Evolutionary conservation across 2,797 vertebrate genomes (phyloP).

Genomic region (Acridotheres tristis): DNA sequence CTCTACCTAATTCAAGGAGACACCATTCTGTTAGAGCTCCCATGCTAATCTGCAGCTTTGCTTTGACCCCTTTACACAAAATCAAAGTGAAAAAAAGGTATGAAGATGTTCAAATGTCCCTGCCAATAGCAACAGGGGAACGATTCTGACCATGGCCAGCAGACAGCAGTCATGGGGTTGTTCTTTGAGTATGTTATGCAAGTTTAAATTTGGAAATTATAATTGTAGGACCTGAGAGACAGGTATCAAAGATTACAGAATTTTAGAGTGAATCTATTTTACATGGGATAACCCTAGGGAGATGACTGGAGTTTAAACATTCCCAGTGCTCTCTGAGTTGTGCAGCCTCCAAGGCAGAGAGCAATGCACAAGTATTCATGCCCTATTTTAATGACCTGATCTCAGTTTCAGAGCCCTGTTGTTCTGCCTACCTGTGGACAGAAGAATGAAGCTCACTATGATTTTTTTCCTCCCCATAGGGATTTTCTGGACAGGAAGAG

Average conservation of each 20-base stretch:
- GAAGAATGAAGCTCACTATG: not conserved
- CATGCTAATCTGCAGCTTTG: not conserved
- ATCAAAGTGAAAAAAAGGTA: not conserved
- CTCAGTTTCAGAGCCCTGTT: not conserved
- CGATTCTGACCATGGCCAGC: not conserved
- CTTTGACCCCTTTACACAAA: not conserved
- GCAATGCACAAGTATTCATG: not conserved
- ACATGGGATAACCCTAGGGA: not conserved
- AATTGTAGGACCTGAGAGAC: not conserved
- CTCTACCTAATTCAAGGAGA: slow-evolving; percentile 16
- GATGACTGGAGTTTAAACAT: not conserved
- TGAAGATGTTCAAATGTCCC: not conserved
- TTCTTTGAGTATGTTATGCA: not conserved
- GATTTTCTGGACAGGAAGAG: not conserved
- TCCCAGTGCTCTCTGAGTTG: not conserved
- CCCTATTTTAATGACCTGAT: not conserved
- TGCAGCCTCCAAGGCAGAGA: not conserved
- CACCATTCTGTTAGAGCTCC: not conserved
- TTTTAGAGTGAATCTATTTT: not conserved
- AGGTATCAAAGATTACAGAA: not conserved
- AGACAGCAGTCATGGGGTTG: not conserved
- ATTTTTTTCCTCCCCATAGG: not conserved
- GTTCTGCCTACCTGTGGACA: not conserved
- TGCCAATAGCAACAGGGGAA: not conserved
- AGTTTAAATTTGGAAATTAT: not conserved